Base-by-base conservation (phyloP, 2,113 vertebrate species). In the Zosterops hypoxanthus region DNA sequence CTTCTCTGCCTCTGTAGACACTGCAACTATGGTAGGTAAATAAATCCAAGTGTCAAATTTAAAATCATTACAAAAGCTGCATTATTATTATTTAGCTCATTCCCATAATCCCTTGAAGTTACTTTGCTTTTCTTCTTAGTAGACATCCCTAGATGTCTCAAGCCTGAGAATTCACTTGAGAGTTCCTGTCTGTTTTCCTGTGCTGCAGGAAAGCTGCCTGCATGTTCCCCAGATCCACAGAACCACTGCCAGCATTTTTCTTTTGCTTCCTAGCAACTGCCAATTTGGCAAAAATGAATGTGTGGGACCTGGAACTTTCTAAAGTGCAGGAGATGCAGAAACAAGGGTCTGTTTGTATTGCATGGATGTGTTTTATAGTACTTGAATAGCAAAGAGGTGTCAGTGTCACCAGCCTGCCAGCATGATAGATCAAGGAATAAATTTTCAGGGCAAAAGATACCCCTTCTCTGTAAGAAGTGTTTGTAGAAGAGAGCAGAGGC, bases 221-320 rank as follows among this genome's bases (percentile, higher is more conserved):
- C 76, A 84, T 86, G 80, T 92, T 96, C 80, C 60, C 50, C 47
- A 42, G 68, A 77, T 87, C 80, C 72, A 86, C 76, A 90, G 93
- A 96, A 96, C 82, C 72, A 71, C 29, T 97, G 94, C 94, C 94
- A 97, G 95, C 90, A 90, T 93, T 96, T 95, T 96, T 93, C 88
- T 82, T 95, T 81, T 81, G 88, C 94, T 96, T 92, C 95, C 92
- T 94, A 92, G 90, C 92, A 96, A 93, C 95, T 94, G 90, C 93
- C 96, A 95, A 64, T 95, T 95, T 96, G 95, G 94, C 95, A 97
- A 90, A 93, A 88, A 86, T 65, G 78, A 93, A 86, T 24, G 88
- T 95, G 92, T 94, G 90, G 88, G 88, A 96, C 85, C 90, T 96
- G 92, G 93, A 96, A 95, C 92, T 90, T 94, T 90, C 39, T 81